Conservation (phyloP, 2,113 vertebrate genomes). For the Carlito syrichta region DNA sequence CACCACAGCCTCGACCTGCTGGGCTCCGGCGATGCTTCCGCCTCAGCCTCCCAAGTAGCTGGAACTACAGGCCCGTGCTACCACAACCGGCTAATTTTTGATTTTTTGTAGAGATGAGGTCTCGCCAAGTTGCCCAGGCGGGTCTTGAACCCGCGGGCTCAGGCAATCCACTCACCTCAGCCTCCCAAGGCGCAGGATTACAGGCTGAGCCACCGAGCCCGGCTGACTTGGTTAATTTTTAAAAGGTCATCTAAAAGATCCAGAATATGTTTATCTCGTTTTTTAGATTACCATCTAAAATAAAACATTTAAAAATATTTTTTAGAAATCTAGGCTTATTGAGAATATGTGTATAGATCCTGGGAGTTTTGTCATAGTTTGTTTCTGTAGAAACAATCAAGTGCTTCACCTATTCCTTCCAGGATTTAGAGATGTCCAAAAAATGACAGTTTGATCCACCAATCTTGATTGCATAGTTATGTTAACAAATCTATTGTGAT, state of each 20-base stretch:
- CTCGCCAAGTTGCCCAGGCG: too few relatives aligned
- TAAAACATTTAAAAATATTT: constrained; percentile 32
- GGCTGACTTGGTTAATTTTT: not conserved
- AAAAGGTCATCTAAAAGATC: not conserved
- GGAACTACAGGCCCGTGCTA: too few relatives aligned
- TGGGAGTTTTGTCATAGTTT: not conserved
- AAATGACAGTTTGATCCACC: not conserved
- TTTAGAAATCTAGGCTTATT: constrained; percentile 2
- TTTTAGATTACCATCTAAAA: not conserved
- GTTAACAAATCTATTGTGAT: not conserved
- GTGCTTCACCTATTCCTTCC: not conserved
- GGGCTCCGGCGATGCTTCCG: too few relatives aligned
- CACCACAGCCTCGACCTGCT: too few relatives aligned
- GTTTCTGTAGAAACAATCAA: not conserved
- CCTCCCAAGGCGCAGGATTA: too few relatives aligned
- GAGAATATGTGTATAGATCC: not conserved
- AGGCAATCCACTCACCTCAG: too few relatives aligned
- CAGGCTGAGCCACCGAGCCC: too few relatives aligned
- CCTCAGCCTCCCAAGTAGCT: too few relatives aligned
- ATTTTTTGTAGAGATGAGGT: too few relatives aligned
- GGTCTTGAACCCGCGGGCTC: too few relatives aligned
- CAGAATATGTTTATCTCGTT: not conserved
- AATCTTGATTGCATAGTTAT: not conserved
- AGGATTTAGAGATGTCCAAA: not conserved
- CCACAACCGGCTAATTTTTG: too few relatives aligned